phyloP scores from a whole-genome alignment of 2,113 vertebrate genomes.

The Craseonycteris thonglongyai region DNA sequence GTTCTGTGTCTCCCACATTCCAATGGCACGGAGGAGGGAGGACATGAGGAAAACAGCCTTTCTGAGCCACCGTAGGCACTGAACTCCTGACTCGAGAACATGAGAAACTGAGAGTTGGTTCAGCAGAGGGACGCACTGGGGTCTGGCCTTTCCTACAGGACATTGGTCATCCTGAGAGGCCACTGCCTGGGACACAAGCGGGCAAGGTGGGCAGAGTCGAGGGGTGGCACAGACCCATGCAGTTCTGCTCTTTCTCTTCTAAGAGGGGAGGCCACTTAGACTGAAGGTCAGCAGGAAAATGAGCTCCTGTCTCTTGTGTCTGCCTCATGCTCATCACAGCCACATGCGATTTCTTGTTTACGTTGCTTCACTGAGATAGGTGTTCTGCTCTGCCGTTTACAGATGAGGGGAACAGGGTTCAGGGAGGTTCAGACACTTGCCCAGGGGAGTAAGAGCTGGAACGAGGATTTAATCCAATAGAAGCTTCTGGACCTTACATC shows the following conservation, averaged over 20 bases:
- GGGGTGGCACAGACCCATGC: background rate
- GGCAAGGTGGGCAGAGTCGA: background rate
- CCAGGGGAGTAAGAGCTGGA: background rate
- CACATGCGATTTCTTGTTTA: background rate
- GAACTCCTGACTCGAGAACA: background rate
- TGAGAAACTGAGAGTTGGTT: background rate
- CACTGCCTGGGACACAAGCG: background rate
- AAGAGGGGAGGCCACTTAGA: background rate
- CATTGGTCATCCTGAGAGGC: background rate
- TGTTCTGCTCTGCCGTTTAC: background rate
- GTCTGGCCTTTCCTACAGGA: background rate
- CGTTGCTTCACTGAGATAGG: background rate
- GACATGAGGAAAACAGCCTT: background rate
- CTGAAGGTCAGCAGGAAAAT: background rate
- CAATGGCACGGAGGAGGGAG: background rate
- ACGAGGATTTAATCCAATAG: too few relatives aligned
- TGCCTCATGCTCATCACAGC: too few relatives aligned
- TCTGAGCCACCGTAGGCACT: rapidly evolving
- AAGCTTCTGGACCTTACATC: background rate
- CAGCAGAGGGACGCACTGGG: background rate
- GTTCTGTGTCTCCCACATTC: background rate
- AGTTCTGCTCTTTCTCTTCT: background rate
- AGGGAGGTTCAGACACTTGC: background rate
- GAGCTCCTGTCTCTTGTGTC: background rate
- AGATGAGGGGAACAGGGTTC: background rate